Evolutionary conservation across 2,113 vertebrate genomes (phyloP).

Genomic region (Python bivittatus): DNA sequence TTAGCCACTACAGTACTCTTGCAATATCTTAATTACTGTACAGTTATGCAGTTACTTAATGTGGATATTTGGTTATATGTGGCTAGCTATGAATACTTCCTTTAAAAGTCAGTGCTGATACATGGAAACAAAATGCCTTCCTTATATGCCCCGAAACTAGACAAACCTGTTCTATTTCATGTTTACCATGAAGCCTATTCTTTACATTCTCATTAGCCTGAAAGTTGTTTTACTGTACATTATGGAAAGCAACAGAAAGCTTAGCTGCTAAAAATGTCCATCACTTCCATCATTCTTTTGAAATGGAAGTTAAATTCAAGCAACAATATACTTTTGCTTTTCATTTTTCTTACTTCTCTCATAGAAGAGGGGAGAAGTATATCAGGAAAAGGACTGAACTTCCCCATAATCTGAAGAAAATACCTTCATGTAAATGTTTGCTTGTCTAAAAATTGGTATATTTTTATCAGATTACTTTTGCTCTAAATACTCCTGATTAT

Average conservation of each 20-base stretch:
- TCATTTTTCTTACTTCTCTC: background rate
- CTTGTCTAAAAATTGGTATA: background rate
- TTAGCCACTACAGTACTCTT: background rate
- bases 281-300: slow-evolving; percentile 1
- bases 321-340: background rate
- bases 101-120: slow-evolving; percentile 57
- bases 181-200: slow-evolving; percentile 53
- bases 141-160: background rate
- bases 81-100: slow-evolving; percentile 55
- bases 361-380: background rate
- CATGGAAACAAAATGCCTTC: background rate
- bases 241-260: slow-evolving; percentile 12
- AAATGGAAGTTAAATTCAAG: background rate
- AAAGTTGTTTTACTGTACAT: background rate
- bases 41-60: background rate
- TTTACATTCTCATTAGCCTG: background rate
- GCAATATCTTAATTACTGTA: background rate
- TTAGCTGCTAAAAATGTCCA: background rate
- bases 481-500: background rate
- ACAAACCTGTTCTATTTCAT: slow-evolving; percentile 29
- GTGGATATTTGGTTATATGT: slow-evolving; percentile 45
- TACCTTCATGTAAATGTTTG: background rate
- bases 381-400: background rate
- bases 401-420: background rate
- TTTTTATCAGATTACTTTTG: background rate